These are phyloP conservation scores for Eupithecia centaureata DNA, from an alignment of 2,888 invertebrate species.

Conservation along the genomic window DNA sequence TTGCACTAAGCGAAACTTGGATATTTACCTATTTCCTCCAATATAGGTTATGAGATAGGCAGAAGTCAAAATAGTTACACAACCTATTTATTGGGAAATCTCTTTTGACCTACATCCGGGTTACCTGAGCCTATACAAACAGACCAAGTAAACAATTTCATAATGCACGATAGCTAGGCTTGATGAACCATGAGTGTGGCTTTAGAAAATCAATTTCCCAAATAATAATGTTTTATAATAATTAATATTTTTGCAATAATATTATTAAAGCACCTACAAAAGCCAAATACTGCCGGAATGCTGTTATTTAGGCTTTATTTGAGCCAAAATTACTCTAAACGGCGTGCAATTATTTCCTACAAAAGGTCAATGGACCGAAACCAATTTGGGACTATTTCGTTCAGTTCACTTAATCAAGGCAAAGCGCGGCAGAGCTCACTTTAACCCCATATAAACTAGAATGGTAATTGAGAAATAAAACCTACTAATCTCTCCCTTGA, in stretches of 20 bases:
- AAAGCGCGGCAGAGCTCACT: conserved; percentile 33
- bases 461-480: conserved; percentile 50
- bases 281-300: not conserved
- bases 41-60: not conserved
- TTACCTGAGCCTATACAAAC: conserved; percentile 44
- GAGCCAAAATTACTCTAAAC: not conserved
- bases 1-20: too few species aligned
- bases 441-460: conserved; percentile 45
- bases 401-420: conserved; percentile 45
- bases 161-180: not conserved
- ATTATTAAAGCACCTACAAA: not conserved
- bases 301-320: not conserved
- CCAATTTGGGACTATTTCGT: conserved; percentile 41
- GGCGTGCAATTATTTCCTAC: conserved; percentile 18
- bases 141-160: conserved; percentile 41
- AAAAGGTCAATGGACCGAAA: conserved; percentile 30
- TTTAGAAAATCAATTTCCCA: not conserved
- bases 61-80: conserved; percentile 4
- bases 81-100: conserved; percentile 25
- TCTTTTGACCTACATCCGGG: conserved; percentile 33
- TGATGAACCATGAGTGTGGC: not conserved
- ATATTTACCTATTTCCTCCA: too few species aligned
- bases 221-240: not conserved
- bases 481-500: conserved; percentile 44
- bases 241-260: not conserved